Evolutionary conservation across 2,797 vertebrate species (phyloP).

Genomic region (Phataginus tricuspis): DNA sequence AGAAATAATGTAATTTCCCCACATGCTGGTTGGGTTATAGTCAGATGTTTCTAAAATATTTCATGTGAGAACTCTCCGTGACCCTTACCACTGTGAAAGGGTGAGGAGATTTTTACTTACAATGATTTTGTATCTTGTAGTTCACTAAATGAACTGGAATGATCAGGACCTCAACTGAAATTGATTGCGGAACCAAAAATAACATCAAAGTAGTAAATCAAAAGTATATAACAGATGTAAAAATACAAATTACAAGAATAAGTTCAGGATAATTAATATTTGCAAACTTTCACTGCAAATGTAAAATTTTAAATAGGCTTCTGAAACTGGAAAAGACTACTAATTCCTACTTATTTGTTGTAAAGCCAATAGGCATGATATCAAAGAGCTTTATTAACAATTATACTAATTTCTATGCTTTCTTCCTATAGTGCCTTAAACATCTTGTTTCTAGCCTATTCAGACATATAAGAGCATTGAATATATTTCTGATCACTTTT

Average conservation of each 20-base stretch:
- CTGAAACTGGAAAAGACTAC: not conserved
- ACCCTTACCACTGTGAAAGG: conserved; percentile 82
- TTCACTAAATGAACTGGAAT: conserved; percentile 81
- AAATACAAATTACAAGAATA: conserved; percentile 80
- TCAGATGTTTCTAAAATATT: conserved; percentile 87
- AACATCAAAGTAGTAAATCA: conserved; percentile 83
- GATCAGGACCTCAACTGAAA: conserved; percentile 75
- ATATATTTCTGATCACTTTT: not conserved
- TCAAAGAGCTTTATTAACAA: not conserved
- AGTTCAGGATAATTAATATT: conserved; percentile 78
- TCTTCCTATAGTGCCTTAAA: not conserved
- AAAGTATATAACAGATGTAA: conserved; percentile 73
- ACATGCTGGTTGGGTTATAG: conserved; percentile 82
- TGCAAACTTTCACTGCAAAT: conserved; percentile 68
- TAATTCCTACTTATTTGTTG: conserved; percentile 13
- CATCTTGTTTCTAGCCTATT: not conserved
- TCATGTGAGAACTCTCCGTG: conserved; percentile 85
- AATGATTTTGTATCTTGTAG: conserved; percentile 82
- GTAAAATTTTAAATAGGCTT: conserved; percentile 63
- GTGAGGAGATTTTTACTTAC: conserved; percentile 83
- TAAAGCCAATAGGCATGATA: not conserved
- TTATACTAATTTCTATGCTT: not conserved
- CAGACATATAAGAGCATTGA: not conserved
- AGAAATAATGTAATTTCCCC: conserved; percentile 84
- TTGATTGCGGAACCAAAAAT: conserved; percentile 81